Base-by-base conservation (phyloP, 2,797 vertebrate species). In the Ispidina lecontei region DNA sequence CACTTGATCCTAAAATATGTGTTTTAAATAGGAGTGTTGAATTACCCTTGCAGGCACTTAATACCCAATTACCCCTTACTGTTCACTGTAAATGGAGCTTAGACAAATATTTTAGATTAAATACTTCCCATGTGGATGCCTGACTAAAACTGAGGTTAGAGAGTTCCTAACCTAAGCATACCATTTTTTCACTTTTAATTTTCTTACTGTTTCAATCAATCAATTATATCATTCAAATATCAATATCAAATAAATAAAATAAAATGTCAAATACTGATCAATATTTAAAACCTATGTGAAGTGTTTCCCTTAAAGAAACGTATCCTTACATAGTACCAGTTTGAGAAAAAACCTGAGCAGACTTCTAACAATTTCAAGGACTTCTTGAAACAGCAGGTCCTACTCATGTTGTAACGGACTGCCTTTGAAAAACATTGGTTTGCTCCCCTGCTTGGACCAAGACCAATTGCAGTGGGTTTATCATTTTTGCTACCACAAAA, bases 401-500 rank as follows among this genome's bases (percentile, higher is more conserved):
- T 73, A 33, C 22, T 68, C 7, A 19, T 12, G 13, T 55, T 71
- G 7, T 39, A 87, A 74, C n/a, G 82, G 58, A n/a, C 21, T 87
- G 46, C n/a, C 35, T 93, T 91, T 43, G 60, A 77, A 78, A 78
- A 63, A 11, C 29, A 62, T 26, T 33, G 43, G 16, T 55, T 80
- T 74, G 13, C 33, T 17, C 26, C 58, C 39, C 20, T 89, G 25
- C 86, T 72, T 87, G 89, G 82, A 92, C 21, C 74, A 89, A 62
- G 29, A 33, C 64, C 77, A 87, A 0, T 46, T 82, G 33, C 55
- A 82, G 67, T 44, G 58, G 25, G 58, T 84, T 92, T 86, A 52
- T 79, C 49, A 52, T 89, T 95, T 95, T 92, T 93, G 26, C 55
- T 92, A 47, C 44, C 4, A 6, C 70, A 89, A 92, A 94, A 79